phyloP scores from a whole-genome alignment of 1,140 invertebrate species.

The Tetraneura akinire region DNA sequence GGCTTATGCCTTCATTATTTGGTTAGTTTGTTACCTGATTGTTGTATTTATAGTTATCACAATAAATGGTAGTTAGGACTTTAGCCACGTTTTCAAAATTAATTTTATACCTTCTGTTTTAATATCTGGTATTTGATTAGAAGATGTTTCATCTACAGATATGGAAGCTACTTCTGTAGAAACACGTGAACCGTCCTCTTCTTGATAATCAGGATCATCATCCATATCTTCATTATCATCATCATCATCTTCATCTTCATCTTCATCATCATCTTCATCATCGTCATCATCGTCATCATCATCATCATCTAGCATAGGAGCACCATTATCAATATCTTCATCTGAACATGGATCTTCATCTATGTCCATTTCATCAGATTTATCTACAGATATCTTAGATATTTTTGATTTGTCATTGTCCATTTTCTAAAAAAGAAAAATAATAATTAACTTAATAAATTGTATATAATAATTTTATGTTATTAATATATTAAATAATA shows the following conservation, averaged over 20 bases:
- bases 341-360: conserved; percentile 43
- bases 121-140: conserved; percentile 34
- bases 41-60: no score
- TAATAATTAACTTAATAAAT: not conserved
- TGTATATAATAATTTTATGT: not conserved
- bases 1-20: no score
- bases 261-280: conserved; percentile 25
- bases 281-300: not conserved
- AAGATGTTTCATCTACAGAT: conserved; percentile 38
- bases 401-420: conserved; percentile 46
- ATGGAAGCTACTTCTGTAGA: conserved; percentile 37
- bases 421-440: conserved; percentile 34
- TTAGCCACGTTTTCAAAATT: no score
- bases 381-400: conserved; percentile 38
- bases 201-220: conserved; percentile 49
- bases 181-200: conserved; percentile 36
- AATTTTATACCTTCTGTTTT: conserved; percentile 41
- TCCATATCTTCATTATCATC: conserved; percentile 50
- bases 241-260: conserved; percentile 40
- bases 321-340: conserved; percentile 44
- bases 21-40: no score
- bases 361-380: conserved; percentile 48
- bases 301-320: conserved; percentile 31
- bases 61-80: no score
- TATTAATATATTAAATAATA: not conserved